Base-by-base conservation (phyloP, 2,797 vertebrate genomes). In the Cossypha caffra region DNA sequence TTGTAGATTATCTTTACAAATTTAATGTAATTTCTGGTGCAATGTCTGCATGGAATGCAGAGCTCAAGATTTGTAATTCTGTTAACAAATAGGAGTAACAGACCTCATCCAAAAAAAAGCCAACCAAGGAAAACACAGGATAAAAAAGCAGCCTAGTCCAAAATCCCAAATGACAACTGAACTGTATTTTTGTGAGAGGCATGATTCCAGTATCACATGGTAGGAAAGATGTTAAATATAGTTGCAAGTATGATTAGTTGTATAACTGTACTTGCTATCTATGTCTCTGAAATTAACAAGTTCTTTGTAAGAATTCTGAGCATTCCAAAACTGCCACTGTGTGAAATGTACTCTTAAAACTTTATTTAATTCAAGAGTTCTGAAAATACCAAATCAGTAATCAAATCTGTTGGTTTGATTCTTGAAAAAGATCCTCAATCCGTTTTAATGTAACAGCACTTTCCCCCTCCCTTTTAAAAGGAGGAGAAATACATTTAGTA, bases 161-260 rank as follows among this genome's bases (percentile, higher is more conserved):
- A 79, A 91, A 67, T 54, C 26, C 20, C 66, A 51, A 79, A 59
- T 80, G 86, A 76, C 57, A 87, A 76, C 55, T 79, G 67, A 78
- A 59, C 43, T 63, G 42, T 86, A 18, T 88, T 93, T 88, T 90
- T 83, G 23, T 77, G 23, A 88, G 88, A 94, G 66, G 92, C 54
- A 28, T 57, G 88, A 73, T 92, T 94, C 51, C 69, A 92, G 3
- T 47, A 73, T 94, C 91, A 83, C 78, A 24, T 59, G 57, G 42
- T 74, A 64, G 89, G 81, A 86, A 95, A 80, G 86, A 83, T 88
- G 89, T 77, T 95, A 95, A 97, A 93, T 95, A 71, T 85, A 91
- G 87, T 61, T 83, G 42, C 55, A 90, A 80, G 57, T 57, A 42
- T 89, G 89, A 79, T 88, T 88, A 89, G 78, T 91, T 96, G 91